Base-by-base conservation (phyloP, 2,888 invertebrate genomes). In the Dioctria rufipes region DNA sequence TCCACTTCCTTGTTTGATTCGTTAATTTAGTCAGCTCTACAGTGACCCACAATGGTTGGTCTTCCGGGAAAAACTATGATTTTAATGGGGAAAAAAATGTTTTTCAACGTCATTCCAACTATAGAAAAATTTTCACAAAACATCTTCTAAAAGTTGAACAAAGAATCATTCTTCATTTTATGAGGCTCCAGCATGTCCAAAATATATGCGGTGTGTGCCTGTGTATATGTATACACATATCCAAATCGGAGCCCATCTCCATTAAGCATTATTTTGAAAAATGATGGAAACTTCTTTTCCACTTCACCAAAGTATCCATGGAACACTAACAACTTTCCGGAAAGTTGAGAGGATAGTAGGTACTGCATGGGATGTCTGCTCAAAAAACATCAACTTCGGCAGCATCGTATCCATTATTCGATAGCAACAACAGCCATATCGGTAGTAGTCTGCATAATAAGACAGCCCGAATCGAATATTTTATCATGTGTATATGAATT, bases 401-500 rank as follows among this genome's bases (percentile, higher is more conserved):
- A 75, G 42, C 75, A 65, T 65, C 8, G n/a, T 40, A 5, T 65
- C 65, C 40, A 37, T 58, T 63, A 25, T 25, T 39, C 73, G 13
- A 49, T 69, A 78, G 54, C 69, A 73, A 37, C 67, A 63, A 71
- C 75, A 39, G 73, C 54, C 58, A 40, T 69, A 75, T 80, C 80
- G 63, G 69, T 42, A 54, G 51, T 39, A 54, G 61, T 42, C 73
- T 78, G 80, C 77, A 80, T 80, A 81, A 81, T 81, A 81, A 81
- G 79, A 75, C 75, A 46, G 40, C 63, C 60, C 71, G 65, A 82
- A 82, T 82, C 80, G 82, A 82, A 82, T 80, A 80, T 80, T 82
- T 82, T 82, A 82, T 78, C 82, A 82, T 82, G 78, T 82, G 82
- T 80, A 80, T 80, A 82, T 82, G 80, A 82, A 80, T 82, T 80